Percentiles rank a stretch among this genome's conserved stretches.
Evolutionary conservation across 2,113 vertebrate species (phyloP).

Genomic region (Phrynosoma platyrhinos): DNA sequence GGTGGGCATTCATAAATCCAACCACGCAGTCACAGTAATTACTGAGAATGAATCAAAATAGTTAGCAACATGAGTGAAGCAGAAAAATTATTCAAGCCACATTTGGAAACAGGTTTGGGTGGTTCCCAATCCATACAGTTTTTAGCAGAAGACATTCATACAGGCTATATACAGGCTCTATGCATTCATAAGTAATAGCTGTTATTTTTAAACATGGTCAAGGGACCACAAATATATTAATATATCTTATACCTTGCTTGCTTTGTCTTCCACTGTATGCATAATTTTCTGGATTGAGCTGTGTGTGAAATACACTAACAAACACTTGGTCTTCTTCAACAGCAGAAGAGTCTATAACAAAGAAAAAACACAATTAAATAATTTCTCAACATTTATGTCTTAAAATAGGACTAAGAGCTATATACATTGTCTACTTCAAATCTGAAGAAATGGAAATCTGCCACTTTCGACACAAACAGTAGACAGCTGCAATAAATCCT

Average conservation of each 20-base stretch:
- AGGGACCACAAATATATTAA: not conserved
- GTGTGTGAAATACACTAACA: constrained; percentile 82
- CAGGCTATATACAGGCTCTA: too few relatives aligned
- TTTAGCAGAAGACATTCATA: not conserved
- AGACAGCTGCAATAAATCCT: not conserved
- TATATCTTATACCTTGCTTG: constrained; percentile 62
- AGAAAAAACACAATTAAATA: constrained; percentile 5
- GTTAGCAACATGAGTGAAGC: not conserved
- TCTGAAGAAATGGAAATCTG: not conserved
- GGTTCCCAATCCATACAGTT: not conserved
- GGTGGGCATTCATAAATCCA: not conserved
- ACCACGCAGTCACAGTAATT: not conserved
- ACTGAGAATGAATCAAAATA: not conserved
- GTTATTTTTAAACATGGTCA: constrained; percentile 14
- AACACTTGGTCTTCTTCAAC: constrained; percentile 64
- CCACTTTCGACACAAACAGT: not conserved
- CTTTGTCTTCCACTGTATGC: constrained; percentile 34
- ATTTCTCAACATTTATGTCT: not conserved
- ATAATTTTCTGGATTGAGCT: constrained; percentile 77
- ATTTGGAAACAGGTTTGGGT: not conserved
- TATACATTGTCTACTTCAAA: not conserved
- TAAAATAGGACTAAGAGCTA: not conserved
- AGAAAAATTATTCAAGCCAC: not conserved
- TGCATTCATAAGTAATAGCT: not conserved
- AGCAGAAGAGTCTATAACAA: constrained; percentile 65